Percentiles rank a stretch among this genome's conserved stretches.
Conservation (phyloP, 2,797 vertebrate species). For the Petrocephalus sullivani region DNA sequence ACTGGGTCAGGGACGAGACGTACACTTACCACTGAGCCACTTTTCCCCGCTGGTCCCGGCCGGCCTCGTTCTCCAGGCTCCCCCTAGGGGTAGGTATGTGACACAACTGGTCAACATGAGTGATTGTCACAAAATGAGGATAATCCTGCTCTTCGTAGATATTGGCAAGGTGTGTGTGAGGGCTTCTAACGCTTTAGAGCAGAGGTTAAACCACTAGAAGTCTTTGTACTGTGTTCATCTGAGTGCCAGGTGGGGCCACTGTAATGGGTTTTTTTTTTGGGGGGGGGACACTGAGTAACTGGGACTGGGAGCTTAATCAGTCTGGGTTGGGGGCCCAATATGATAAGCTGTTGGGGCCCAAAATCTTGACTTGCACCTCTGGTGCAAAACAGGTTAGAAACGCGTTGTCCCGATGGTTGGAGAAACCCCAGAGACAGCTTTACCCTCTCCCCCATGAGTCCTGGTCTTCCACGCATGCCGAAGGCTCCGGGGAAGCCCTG, state of each 20-base stretch:
- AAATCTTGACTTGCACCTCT: background rate
- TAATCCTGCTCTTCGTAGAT: background rate
- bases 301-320: no score
- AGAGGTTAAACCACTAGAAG: background rate
- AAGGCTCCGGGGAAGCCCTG: conserved; percentile 70
- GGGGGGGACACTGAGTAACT: background rate
- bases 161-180: background rate
- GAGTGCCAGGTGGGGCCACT: background rate
- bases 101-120: background rate
- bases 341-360: background rate
- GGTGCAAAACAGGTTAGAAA: background rate
- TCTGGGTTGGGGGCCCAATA: background rate
- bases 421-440: background rate
- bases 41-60: conserved; percentile 64
- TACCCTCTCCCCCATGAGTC: conserved; percentile 71
- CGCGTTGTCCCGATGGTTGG: background rate
- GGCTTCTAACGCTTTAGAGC: background rate
- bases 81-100: conserved; percentile 53
- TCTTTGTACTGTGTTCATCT: background rate
- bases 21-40: conserved; percentile 65
- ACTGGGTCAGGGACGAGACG: background rate
- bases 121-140: background rate
- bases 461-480: conserved; percentile 67
- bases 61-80: conserved; percentile 64
- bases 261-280: background rate